These are phyloP conservation scores for Illadopsis cleaveri DNA, from an alignment of 2,113 vertebrate species.

Conservation along the genomic window DNA sequence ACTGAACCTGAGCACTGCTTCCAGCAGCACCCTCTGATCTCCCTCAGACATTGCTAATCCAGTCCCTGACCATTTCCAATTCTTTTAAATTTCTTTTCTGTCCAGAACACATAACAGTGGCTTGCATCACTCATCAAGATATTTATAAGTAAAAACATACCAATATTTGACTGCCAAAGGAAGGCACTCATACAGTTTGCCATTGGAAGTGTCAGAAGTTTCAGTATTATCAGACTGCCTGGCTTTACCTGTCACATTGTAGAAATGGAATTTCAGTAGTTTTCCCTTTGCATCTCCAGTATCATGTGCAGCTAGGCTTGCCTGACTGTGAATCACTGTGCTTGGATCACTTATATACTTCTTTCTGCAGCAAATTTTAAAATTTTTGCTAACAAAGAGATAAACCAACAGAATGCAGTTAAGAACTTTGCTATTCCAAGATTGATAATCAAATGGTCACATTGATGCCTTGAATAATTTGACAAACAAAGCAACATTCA, in stretches of 20 bases:
- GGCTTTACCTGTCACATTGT: not conserved
- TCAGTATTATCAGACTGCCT: not conserved
- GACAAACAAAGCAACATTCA: not conserved
- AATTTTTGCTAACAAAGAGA: not conserved
- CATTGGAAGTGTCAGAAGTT: not conserved
- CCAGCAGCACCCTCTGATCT: not conserved
- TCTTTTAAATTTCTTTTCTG: not conserved
- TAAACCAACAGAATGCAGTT: not conserved
- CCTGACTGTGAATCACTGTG: not conserved
- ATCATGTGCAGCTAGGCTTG: not conserved
- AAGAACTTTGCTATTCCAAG: not conserved
- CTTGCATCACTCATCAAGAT: not conserved
- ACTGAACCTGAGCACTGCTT: slow-evolving; percentile 4
- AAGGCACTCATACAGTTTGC: not conserved
- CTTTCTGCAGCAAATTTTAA: not conserved
- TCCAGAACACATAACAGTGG: not conserved
- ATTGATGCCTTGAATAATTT: not conserved
- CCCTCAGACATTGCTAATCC: not conserved
- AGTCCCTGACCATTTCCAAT: not conserved
- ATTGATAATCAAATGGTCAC: not conserved
- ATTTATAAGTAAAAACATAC: not conserved
- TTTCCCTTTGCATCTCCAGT: not conserved
- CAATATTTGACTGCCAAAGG: not conserved
- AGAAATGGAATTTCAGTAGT: not conserved
- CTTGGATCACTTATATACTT: not conserved